Evolutionary conservation across 2,797 vertebrate species (phyloP), one percentile per base, ranked within the genome.

Genomic region (Florisuga fusca): DNA sequence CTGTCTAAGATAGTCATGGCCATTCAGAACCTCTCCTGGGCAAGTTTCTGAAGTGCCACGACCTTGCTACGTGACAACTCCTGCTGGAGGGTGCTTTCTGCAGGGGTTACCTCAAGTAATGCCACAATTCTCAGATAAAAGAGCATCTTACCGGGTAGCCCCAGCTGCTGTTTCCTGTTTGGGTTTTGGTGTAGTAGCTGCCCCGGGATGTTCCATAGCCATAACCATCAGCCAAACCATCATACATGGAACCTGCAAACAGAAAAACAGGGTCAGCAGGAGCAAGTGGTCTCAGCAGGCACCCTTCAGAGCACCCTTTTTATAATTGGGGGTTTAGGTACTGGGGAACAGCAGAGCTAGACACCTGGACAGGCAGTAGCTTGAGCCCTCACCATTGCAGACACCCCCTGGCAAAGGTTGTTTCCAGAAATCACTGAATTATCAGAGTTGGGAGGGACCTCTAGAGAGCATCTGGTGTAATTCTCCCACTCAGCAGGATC

Each of bases 141-240:
- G 27, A 21, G 43, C 5, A 16, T 41, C 97, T 98, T 98, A 98
- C 98, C 98, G 97, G 97, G 53, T 98, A 97, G 8, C 97, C 98
- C 98, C 98, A 98, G 8, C 2, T 97, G 90, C 97, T 97, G 34
- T 90, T 97, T 27, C 97, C 98, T 15, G 95, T 94, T 63, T 98
- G 98, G 83, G 97, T 96, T 97, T 98, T 98, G 93, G 97, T 74
- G 46, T 97, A 98, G 93, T 98, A 98, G 96, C 96, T 97, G 96
- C 97, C 96, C 20, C 98, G 96, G 75, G 96, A 91, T 23, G 98
- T 98, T 45, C 98, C 98, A 0, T 97, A 98, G 97, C 83, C 98
- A 31, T 98, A 97, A 59, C 96, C 97, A 95, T 98, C 98, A 7
- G 96, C 87, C 87, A 98, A 62, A 58, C 97, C 94, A 3, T 98